phyloP scores from a whole-genome alignment of 2,888 invertebrate genomes.

The Rhagium mordax region DNA sequence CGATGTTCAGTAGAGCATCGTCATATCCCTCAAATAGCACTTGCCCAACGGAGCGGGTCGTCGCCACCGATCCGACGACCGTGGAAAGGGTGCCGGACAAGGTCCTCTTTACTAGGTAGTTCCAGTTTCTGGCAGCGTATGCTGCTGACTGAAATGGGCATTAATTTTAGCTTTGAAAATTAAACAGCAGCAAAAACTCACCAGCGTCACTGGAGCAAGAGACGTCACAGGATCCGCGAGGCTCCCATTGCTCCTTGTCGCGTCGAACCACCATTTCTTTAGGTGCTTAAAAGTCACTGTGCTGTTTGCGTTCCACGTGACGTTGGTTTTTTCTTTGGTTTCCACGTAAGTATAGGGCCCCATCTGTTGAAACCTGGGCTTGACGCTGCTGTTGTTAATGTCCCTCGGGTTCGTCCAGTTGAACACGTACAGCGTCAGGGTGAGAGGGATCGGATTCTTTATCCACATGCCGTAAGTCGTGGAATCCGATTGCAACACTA shows the following conservation, averaged over 20 bases:
- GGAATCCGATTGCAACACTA: slow-evolving; percentile 76
- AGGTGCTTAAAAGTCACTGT: slow-evolving; percentile 82
- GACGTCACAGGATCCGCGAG: slow-evolving; percentile 81
- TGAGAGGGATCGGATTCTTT: slow-evolving; percentile 76
- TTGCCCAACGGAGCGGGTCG: slow-evolving; percentile 78
- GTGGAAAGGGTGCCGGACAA: slow-evolving; percentile 75
- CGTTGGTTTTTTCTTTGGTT: slow-evolving; percentile 80
- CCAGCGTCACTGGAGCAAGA: slow-evolving; percentile 84
- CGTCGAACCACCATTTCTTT: slow-evolving; percentile 81
- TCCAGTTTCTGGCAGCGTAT: slow-evolving; percentile 75
- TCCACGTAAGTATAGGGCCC: slow-evolving; percentile 81
- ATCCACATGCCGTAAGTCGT: slow-evolving; percentile 81
- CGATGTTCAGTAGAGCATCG: slow-evolving; percentile 81
- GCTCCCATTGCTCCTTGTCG: slow-evolving; percentile 77
- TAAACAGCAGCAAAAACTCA: slow-evolving; percentile 70
- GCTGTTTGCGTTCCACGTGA: slow-evolving; percentile 80
- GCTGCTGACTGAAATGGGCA: slow-evolving; percentile 73
- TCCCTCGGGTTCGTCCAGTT: slow-evolving; percentile 87
- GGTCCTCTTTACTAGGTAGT: slow-evolving; percentile 73
- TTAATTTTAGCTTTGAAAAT: background rate
- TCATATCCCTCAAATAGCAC: slow-evolving; percentile 87
- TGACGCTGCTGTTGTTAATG: slow-evolving; percentile 71
- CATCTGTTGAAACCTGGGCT: slow-evolving; percentile 73
- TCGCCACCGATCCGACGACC: slow-evolving; percentile 73
- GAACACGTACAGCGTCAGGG: slow-evolving; percentile 80